Conservation (phyloP, 2,888 invertebrate genomes). For the Drosophila atripex region DNA sequence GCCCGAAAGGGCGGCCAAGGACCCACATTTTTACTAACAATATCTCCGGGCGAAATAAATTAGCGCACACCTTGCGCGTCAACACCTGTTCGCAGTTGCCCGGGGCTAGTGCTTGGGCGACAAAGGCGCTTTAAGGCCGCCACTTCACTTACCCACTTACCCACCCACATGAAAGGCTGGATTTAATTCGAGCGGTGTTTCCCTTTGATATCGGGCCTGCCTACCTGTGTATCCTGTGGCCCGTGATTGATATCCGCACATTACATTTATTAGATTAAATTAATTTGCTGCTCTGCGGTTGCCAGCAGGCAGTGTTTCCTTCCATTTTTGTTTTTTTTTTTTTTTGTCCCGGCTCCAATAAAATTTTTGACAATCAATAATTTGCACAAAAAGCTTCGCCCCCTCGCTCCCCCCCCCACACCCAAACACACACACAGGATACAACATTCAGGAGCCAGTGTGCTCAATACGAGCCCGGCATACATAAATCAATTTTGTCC, state of each 20-base stretch:
- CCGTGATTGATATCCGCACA: constrained; percentile 39
- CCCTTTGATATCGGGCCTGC: neutral
- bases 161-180: neutral
- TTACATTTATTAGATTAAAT: constrained; percentile 49
- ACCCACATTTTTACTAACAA: neutral
- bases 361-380: constrained; percentile 62
- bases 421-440: constrained; percentile 7
- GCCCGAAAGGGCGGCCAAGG: neutral
- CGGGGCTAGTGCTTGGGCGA: neutral
- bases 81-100: constrained; percentile 7
- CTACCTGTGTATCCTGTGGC: neutral
- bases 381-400: constrained; percentile 54
- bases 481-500: constrained; percentile 43
- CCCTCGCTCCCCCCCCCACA: constrained; percentile 1
- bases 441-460: neutral
- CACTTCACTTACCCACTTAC: neutral
- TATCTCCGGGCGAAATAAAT: constrained; percentile 1
- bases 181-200: neutral
- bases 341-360: constrained; percentile 14
- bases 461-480: constrained; percentile 22
- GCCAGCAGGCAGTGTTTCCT: neutral
- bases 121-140: constrained; percentile 1
- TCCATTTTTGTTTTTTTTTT: neutral
- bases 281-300: constrained; percentile 13
- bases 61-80: neutral